Conservation (phyloP, 1,140 invertebrate species). For the Trissolcus basalis region DNA sequence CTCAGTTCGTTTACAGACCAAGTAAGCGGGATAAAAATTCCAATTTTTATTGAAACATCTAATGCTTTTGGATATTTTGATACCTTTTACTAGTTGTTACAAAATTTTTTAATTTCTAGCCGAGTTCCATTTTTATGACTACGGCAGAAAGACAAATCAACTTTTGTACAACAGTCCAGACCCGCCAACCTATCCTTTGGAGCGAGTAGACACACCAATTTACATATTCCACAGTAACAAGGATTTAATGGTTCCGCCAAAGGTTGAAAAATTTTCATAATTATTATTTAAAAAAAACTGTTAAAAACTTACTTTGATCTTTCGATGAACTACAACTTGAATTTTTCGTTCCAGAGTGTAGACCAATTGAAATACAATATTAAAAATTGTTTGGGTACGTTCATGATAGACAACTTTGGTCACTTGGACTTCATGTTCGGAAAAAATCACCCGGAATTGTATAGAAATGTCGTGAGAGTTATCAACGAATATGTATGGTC, state of each 20-base stretch:
- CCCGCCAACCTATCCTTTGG: conserved; percentile 81
- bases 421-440: conserved; percentile 27
- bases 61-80: no score
- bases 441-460: no score
- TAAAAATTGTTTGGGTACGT: conserved; percentile 12
- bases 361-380: conserved; percentile 15
- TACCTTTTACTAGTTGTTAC: no score
- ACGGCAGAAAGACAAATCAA: conserved; percentile 77
- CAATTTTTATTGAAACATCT: no score
- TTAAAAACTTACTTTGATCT: no score
- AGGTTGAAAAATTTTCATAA: conserved; percentile 10
- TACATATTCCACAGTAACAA: conserved; percentile 81
- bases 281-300: no score
- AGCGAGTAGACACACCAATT: conserved; percentile 80
- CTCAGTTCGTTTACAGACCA: conserved; percentile 10
- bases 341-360: no score
- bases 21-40: conserved; percentile 8
- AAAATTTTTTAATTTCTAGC: no score
- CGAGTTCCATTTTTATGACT: conserved; percentile 80
- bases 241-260: conserved; percentile 80
- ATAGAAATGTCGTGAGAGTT: no score
- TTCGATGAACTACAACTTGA: no score
- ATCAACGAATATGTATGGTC: no score
- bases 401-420: conserved; percentile 3
- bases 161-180: conserved; percentile 75